phyloP scores from a whole-genome alignment of 2,113 vertebrate species.

The Chlorodrepanis virens region DNA sequence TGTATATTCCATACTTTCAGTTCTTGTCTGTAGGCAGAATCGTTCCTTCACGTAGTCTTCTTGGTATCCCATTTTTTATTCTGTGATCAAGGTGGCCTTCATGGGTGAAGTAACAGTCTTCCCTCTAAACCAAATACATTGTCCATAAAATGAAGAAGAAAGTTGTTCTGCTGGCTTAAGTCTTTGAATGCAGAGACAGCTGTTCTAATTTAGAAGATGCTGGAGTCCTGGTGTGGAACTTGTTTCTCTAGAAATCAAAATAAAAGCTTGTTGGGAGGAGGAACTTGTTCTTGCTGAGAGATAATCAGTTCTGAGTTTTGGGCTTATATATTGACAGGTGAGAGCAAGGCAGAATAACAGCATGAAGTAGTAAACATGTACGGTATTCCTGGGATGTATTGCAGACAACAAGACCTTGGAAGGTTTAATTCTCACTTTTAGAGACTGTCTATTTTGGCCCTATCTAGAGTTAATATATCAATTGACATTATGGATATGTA shows the following conservation, averaged over 20 bases:
- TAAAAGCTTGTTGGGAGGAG: conserved; percentile 5
- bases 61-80: neutral
- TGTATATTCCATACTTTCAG: neutral
- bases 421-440: neutral
- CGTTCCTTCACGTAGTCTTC: neutral
- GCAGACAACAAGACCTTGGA: neutral
- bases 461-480: neutral
- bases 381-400: neutral
- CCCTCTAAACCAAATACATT: neutral
- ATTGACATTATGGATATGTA: neutral
- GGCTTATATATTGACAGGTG: neutral
- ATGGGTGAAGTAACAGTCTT: neutral
- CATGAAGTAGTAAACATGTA: neutral
- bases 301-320: neutral
- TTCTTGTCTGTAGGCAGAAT: neutral
- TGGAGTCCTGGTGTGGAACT: neutral
- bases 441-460: neutral
- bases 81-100: neutral
- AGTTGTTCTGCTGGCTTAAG: neutral
- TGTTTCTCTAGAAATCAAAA: conserved; percentile 42
- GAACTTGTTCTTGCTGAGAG: neutral
- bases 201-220: neutral
- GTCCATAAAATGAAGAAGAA: neutral
- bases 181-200: neutral
- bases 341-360: neutral